These are phyloP conservation scores for Enteromius mattozi DNA, from an alignment of 2,797 vertebrate genomes.

Conservation along the genomic window DNA sequence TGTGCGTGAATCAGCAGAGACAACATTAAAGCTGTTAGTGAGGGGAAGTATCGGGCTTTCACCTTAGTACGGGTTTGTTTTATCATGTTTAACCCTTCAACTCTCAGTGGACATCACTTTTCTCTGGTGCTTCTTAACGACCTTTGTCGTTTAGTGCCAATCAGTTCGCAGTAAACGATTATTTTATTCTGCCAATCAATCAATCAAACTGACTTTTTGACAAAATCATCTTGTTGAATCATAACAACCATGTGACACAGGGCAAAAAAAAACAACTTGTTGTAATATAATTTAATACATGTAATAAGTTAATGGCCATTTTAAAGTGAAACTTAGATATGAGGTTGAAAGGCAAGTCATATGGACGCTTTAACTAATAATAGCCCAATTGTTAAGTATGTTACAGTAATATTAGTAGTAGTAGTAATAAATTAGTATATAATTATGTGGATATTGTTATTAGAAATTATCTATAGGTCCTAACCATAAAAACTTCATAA, in stretches of 20 bases:
- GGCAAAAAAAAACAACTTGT: neutral
- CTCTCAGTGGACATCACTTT: neutral
- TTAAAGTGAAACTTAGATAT: no score
- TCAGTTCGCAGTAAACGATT: neutral
- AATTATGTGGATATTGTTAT: neutral
- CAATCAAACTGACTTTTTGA: neutral
- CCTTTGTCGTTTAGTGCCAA: neutral
- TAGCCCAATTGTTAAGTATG: no score
- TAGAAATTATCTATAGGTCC: neutral
- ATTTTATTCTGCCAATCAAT: neutral
- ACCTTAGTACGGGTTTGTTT: neutral
- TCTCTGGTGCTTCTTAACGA: neutral
- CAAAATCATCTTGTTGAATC: neutral
- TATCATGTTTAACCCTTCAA: neutral
- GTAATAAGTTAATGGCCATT: no score
- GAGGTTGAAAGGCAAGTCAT: no score
- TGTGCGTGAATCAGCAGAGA: neutral
- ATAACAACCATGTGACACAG: neutral
- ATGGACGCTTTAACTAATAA: no score
- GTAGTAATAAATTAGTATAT: neutral
- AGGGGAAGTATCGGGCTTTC: neutral
- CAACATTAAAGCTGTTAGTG: neutral
- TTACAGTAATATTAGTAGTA: no score
- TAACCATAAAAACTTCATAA: neutral
- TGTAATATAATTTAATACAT: neutral